A percentile compares a stretch with the other conserved stretches of the same genome.
phyloP scores from a whole-genome alignment of 2,113 vertebrate genomes.

The Stomatorhinus ivindoensis region DNA sequence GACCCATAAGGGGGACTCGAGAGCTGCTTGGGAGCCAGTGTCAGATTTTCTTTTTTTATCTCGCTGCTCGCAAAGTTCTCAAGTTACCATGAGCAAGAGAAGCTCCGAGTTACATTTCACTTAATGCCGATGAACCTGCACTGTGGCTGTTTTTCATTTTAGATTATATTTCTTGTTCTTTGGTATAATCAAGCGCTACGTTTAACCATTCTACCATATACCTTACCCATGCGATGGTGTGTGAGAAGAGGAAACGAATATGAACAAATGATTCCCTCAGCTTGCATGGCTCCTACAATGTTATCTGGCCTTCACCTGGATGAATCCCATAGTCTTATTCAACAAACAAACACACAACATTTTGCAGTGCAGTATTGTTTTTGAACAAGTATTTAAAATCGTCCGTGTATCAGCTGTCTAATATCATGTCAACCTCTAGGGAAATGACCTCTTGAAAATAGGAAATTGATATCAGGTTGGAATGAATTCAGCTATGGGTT shows the following conservation, averaged over 20 bases:
- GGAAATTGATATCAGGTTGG: neutral
- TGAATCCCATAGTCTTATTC: neutral
- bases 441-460: neutral
- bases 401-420: neutral
- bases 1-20: neutral
- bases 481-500: neutral
- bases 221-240: neutral
- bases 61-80: neutral
- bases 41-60: neutral
- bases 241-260: neutral
- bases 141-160: neutral
- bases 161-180: neutral
- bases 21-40: neutral
- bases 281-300: neutral
- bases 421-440: neutral
- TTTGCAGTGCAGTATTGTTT: neutral
- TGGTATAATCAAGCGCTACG: neutral
- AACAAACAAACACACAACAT: neutral
- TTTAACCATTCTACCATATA: neutral
- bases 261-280: neutral
- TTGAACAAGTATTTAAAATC: neutral
- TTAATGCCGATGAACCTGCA: neutral
- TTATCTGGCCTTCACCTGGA: neutral
- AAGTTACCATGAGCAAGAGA: neutral
- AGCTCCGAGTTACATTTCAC: neutral